Percentiles rank a stretch among this genome's conserved stretches.
Conservation (phyloP, 2,113 vertebrate genomes). For the Zapus hudsonius region DNA sequence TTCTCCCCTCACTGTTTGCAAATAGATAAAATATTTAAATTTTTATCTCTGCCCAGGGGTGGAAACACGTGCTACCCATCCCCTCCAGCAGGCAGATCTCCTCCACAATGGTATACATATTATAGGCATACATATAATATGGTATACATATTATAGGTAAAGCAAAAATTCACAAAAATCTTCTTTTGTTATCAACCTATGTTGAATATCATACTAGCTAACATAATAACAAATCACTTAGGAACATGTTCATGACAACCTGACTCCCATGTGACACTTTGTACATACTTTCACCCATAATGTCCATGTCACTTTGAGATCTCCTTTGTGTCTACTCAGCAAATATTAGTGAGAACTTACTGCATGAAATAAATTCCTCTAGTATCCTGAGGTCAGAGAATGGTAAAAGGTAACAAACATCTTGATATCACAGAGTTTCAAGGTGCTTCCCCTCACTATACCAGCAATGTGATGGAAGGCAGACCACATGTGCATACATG, state of each 20-base stretch:
- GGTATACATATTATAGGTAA: background rate
- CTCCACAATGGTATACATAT: background rate
- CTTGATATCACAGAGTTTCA: background rate
- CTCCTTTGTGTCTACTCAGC: background rate
- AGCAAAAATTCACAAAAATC: background rate
- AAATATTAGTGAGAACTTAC: background rate
- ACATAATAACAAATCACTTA: background rate
- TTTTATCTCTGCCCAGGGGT: too few species aligned
- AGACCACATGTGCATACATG: background rate
- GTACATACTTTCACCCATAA: background rate
- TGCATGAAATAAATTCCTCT: background rate
- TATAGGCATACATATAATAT: background rate
- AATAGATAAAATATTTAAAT: too few species aligned
- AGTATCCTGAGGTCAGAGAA: background rate
- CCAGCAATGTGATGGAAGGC: background rate
- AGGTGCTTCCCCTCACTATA: background rate
- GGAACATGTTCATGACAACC: background rate
- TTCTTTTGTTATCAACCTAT: conserved; percentile 6
- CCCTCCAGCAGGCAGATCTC: too few species aligned
- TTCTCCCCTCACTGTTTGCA: too few species aligned
- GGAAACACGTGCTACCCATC: too few species aligned
- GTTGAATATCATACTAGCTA: background rate
- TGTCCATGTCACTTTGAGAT: background rate
- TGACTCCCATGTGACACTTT: background rate
- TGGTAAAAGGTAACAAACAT: background rate